phyloP scores from a whole-genome alignment of 2,113 vertebrate species.

The Cacatua alba region DNA sequence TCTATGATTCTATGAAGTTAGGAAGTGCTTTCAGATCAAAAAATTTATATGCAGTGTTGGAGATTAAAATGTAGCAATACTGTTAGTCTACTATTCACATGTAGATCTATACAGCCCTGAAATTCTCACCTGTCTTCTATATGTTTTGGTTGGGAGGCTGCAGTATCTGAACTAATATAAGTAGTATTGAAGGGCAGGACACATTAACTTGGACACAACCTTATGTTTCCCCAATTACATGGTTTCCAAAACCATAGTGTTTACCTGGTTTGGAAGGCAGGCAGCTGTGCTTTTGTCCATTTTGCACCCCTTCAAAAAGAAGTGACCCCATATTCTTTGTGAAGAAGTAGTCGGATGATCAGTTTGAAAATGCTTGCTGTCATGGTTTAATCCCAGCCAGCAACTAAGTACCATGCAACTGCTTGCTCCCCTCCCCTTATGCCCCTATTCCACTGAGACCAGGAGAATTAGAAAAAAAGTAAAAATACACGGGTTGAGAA shows the following conservation, averaged over 20 bases:
- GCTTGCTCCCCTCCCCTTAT: neutral
- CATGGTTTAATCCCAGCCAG: neutral
- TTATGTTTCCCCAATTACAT: neutral
- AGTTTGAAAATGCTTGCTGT: neutral
- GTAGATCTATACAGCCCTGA: neutral
- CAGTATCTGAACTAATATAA: neutral
- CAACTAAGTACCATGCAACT: neutral
- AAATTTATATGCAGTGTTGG: neutral
- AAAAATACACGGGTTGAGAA: neutral
- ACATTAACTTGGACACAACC: neutral
- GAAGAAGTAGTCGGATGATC: neutral
- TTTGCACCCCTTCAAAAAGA: neutral
- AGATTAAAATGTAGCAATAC: neutral
- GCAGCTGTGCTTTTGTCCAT: neutral
- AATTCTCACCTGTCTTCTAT: neutral
- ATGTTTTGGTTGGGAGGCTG: neutral
- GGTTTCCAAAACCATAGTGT: neutral
- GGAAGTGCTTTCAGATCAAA: neutral
- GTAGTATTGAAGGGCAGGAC: neutral
- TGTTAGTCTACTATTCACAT: neutral
- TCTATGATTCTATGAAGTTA: neutral
- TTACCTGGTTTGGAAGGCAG: neutral
- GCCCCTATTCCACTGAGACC: neutral
- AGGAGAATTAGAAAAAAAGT: neutral
- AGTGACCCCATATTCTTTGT: neutral